Conservation (phyloP, 1,140 invertebrate species). For the Sycophila sp. region DNA sequence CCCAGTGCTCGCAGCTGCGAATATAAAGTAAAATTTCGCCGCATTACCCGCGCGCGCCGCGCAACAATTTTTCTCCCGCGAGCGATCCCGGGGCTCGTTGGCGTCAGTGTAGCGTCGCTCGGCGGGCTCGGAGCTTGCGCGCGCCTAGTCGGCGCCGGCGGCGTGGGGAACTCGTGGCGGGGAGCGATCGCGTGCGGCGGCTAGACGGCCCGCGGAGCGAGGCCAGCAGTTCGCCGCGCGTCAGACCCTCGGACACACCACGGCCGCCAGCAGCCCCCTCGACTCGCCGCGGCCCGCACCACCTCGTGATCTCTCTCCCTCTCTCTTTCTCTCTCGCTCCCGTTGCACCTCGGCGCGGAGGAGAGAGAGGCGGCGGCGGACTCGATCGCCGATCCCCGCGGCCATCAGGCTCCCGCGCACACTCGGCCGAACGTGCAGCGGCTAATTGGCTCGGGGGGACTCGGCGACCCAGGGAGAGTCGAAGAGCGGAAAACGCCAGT, state of each 20-base stretch:
- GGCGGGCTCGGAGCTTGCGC: neutral
- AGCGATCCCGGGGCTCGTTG: no score
- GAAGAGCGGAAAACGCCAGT: no score
- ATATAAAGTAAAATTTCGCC: neutral
- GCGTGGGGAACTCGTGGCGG: neutral
- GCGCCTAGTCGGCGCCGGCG: neutral
- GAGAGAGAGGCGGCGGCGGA: neutral
- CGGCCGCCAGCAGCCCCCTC: no score
- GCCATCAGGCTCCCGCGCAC: no score
- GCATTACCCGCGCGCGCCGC: neutral
- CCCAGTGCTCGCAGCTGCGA: neutral
- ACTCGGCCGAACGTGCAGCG: no score
- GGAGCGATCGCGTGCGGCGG: constrained; percentile 11
- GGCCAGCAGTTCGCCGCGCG: constrained; percentile 1
- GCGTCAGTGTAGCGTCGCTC: neutral
- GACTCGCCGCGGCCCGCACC: no score
- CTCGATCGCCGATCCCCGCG: neutral
- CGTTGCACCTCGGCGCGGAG: no score
- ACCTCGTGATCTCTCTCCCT: no score
- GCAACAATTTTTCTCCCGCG: neutral
- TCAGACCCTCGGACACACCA: neutral
- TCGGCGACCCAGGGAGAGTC: no score
- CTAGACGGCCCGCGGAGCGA: neutral
- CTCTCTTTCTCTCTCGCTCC: no score
- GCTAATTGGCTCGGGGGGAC: constrained; percentile 1